Evolutionary conservation across 2,113 vertebrate species (phyloP).

Genomic region (Zonotrichia leucophrys): DNA sequence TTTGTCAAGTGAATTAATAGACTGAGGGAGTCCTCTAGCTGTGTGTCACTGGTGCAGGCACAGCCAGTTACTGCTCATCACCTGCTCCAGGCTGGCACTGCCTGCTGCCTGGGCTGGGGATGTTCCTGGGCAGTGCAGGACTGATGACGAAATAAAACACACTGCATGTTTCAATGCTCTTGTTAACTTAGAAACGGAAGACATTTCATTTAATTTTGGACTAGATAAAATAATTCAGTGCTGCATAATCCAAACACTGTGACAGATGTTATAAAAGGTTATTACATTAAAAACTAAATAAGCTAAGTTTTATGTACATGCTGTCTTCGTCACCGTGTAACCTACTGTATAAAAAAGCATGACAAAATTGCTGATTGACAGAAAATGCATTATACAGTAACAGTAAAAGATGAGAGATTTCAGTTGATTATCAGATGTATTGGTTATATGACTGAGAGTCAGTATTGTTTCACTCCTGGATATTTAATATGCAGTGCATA

Average conservation of each 20-base stretch:
- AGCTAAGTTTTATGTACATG: background rate
- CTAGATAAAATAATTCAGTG: slow-evolving; percentile 37
- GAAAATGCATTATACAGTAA: slow-evolving; percentile 49
- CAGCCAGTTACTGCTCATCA: background rate
- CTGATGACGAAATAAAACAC: slow-evolving; percentile 18
- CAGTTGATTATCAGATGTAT: slow-evolving; percentile 43
- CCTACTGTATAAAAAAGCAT: slow-evolving; percentile 51
- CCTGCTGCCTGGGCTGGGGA: background rate
- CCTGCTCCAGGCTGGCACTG: background rate
- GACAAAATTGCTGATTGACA: slow-evolving; percentile 57
- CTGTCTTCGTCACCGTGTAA: slow-evolving; percentile 22
- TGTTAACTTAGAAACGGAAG: slow-evolving; percentile 45
- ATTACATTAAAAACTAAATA: slow-evolving; percentile 65
- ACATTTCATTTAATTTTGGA: slow-evolving; percentile 62
- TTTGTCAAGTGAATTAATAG: slow-evolving; percentile 52
- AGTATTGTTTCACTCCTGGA: slow-evolving; percentile 15
- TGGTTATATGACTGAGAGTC: slow-evolving; percentile 21
- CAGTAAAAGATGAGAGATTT: slow-evolving; percentile 50
- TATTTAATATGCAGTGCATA: slow-evolving; percentile 58
- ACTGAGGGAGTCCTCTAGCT: slow-evolving; percentile 67
- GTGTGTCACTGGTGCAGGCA: slow-evolving; percentile 24
- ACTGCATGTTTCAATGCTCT: background rate
- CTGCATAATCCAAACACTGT: background rate
- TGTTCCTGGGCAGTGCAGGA: background rate
- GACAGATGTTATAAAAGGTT: slow-evolving; percentile 63